Evolutionary conservation across 1,140 invertebrate genomes (phyloP).

Genomic region (Conopomorpha cramerella): DNA sequence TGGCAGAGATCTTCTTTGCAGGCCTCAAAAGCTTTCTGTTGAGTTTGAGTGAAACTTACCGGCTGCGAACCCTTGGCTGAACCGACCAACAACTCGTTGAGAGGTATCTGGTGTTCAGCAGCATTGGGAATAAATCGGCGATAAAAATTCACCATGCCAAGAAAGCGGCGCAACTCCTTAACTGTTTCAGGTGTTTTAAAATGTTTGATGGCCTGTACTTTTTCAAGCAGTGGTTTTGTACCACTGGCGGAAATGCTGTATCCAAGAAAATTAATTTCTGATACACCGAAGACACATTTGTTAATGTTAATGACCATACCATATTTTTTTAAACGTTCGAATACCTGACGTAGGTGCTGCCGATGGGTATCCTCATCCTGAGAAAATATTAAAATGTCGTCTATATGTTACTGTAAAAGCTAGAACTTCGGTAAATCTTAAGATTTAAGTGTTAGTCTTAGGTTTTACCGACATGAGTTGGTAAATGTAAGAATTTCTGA

Average conservation of each 20-base stretch:
- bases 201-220: slow-evolving; percentile 13
- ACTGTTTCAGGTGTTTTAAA: slow-evolving; percentile 22
- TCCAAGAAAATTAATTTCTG: slow-evolving; percentile 16
- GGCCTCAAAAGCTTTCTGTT: no score
- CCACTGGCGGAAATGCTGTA: slow-evolving; percentile 23
- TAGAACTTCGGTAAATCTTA: no score
- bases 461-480: no score
- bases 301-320: slow-evolving; percentile 19
- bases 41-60: no score
- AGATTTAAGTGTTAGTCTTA: no score
- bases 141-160: slow-evolving; percentile 44
- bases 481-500: no score
- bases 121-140: slow-evolving; percentile 13
- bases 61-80: no score
- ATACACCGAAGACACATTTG: slow-evolving; percentile 16
- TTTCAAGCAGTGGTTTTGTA: slow-evolving; percentile 12
- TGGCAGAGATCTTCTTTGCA: no score
- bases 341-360: slow-evolving; percentile 15
- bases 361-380: slow-evolving; percentile 13
- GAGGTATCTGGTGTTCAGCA: slow-evolving; percentile 3
- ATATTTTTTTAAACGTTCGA: slow-evolving; percentile 14
- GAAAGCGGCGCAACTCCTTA: slow-evolving; percentile 24
- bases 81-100: slow-evolving; percentile 4
- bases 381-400: slow-evolving; percentile 33
- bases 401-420: no score